Base-by-base conservation (phyloP, 2,797 vertebrate genomes). In the Leptoclinus maculatus region DNA sequence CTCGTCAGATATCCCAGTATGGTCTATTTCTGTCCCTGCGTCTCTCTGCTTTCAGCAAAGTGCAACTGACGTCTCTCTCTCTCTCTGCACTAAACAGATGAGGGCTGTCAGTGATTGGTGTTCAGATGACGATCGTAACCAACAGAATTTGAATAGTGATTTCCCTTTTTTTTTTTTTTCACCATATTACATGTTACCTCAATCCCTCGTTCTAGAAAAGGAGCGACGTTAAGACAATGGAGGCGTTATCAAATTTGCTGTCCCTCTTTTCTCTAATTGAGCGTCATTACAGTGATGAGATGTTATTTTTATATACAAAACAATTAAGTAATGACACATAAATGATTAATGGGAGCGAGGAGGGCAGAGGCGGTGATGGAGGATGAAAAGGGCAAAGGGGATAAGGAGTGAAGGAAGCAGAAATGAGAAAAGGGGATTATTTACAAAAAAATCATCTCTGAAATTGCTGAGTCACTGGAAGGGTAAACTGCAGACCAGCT, bases 311-410 rank as follows among this genome's bases (percentile, higher is more conserved):
- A 82, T 60, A 65, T 62, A 75, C 79, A 85, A 87, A 91, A 91
- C 91, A 86, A 94, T 94, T 91, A 89, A 83, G 84, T 92, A 93
- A 94, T 92, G 93, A 93, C 83, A 88, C 71, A 78, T 88, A 78
- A 87, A 91, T 87, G 75, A 80, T 90, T 78, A 88, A 65, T 83
- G 70, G 41, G 75, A 75, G 81, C 0, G 66, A 70, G 65, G 66
- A 76, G 60, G 79, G 47, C 69, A 49, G 72, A 66, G 51, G 64
- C 19, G 56, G 71, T 36, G 68, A 51, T 59, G 71, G 72, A 78
- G 85, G 69, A 79, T 3, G 43, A 85, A 85, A 83, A 87, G 79
- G 84, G 81, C 77, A 84, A 71, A 75, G 77, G 86, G 85, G 85
- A 88, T 79, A 82, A 88, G 76, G 75, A 83, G 71, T 71, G 80